Percentiles rank a stretch among this genome's conserved stretches.
Conservation (phyloP, 2,888 invertebrate genomes). For the Hirtodrosophila alboralis region DNA sequence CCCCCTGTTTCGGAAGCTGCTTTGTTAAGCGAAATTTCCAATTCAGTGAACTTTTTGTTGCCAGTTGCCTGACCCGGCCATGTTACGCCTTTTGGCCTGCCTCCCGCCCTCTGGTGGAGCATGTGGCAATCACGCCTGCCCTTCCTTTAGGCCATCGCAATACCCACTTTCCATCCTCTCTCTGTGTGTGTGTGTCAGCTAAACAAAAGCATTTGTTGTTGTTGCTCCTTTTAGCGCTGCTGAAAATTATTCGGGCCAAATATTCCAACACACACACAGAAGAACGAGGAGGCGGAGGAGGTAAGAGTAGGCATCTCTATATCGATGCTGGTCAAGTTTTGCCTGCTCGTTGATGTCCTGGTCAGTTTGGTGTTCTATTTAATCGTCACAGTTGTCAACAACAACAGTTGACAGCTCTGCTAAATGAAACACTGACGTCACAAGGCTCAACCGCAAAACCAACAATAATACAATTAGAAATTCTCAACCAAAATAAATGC, state of each 20-base stretch:
- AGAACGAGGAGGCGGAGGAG: too few species aligned
- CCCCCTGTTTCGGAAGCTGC: conserved; percentile 7
- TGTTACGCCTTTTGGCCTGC: neutral
- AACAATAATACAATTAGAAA: neutral
- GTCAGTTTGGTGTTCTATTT: too few species aligned
- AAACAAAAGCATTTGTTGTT: conserved; percentile 53
- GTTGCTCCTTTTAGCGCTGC: conserved; percentile 12
- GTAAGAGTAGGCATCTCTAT: conserved; percentile 16
- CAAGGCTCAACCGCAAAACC: neutral
- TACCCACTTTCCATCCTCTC: neutral
- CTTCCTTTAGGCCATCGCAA: too few species aligned
- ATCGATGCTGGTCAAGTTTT: conserved; percentile 24
- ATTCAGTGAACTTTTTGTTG: conserved; percentile 74
- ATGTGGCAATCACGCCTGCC: conserved; percentile 17
- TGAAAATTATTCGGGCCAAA: conserved; percentile 29
- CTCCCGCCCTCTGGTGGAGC: neutral
- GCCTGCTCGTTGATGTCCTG: conserved; percentile 14
- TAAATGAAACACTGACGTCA: conserved; percentile 11
- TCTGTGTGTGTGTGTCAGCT: conserved; percentile 27
- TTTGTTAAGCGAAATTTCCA: conserved; percentile 72
- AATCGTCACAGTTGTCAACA: conserved; percentile 22
- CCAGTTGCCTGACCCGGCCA: conserved; percentile 41
- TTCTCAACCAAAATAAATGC: too few species aligned
- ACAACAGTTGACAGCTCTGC: conserved; percentile 20
- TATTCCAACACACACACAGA: neutral